A percentile compares a stretch with the other conserved stretches of the same genome.
Conservation (phyloP, 2,797 vertebrate species). For the Monodelphis domestica region DNA sequence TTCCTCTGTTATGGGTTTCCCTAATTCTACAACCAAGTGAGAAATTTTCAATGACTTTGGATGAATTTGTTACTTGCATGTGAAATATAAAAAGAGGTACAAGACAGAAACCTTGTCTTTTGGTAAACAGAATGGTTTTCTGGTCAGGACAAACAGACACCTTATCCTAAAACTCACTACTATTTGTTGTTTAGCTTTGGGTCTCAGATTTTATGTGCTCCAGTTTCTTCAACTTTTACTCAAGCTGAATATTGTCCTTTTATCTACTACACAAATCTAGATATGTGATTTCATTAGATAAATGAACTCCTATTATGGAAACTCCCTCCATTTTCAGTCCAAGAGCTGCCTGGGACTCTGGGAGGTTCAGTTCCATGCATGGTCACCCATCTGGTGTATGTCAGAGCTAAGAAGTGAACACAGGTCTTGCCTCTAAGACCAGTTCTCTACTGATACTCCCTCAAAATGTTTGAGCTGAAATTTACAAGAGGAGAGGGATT, state of each 20-base stretch:
- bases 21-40: constrained; percentile 58
- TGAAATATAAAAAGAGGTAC: constrained; percentile 48
- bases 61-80: constrained; percentile 35
- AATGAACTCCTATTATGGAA: neutral
- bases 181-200: constrained; percentile 12
- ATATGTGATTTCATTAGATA: neutral
- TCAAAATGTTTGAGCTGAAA: neutral
- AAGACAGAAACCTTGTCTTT: constrained; percentile 25
- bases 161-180: neutral
- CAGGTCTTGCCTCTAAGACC: neutral
- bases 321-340: neutral
- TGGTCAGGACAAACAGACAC: neutral
- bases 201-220: neutral
- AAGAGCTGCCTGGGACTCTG: neutral
- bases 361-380: neutral
- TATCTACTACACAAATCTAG: neutral
- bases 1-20: constrained; percentile 49
- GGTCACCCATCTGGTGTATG: neutral
- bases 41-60: constrained; percentile 47
- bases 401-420: neutral
- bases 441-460: neutral
- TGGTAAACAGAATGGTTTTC: constrained; percentile 1
- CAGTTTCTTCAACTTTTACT: neutral
- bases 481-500: neutral
- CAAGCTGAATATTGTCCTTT: neutral